Evolutionary conservation across 2,888 invertebrate species (phyloP), one percentile per base, ranked within the genome.

Genomic region (Eumacrocentrus americanus): DNA sequence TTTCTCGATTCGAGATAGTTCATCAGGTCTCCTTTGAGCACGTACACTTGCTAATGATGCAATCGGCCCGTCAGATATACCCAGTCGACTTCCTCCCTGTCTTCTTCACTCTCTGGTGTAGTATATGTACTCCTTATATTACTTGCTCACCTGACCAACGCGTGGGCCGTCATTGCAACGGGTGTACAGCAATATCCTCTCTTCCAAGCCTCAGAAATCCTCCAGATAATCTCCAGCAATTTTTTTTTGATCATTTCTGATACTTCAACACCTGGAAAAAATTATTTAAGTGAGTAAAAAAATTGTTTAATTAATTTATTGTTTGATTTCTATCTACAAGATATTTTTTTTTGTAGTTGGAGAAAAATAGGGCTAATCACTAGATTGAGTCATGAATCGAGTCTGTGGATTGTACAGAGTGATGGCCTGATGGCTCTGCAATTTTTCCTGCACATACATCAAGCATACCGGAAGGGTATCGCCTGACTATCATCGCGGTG

Each of bases 41-140:
- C 71, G 70, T 72, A 72, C 68, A 58, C 66, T 69, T 68, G 71
- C 72, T 74, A 74, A 74, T 74, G 74, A 73, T 74, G 74, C 73
- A 74, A 74, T 74, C 74, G 74, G 67, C 69, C 67, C 70, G 72
- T 74, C 73, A 67, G 73, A 70, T 72, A 71, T 50, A 44, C 58
- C 58, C 56, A 62, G 64, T 57, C 60, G 42, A 66, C 63, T 67
- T 70, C 64, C 64, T 68, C 57, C 62, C 67, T 61, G 47, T 60
- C 63, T 66, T 66, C 63, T 59, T 61, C 42, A 48, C 46, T 51
- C 18, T 42, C 11, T 47, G 23, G 14, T 47, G 48, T 42, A 46
- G 22, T 65, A 60, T 64, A 57, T 25, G 20, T 16, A 60, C 66
- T 54, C 62, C 58, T 53, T 62, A 29, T 61, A 50, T 61, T 59